phyloP scores from a whole-genome alignment of 2,797 vertebrate species.

The Poeciliopsis turneri region DNA sequence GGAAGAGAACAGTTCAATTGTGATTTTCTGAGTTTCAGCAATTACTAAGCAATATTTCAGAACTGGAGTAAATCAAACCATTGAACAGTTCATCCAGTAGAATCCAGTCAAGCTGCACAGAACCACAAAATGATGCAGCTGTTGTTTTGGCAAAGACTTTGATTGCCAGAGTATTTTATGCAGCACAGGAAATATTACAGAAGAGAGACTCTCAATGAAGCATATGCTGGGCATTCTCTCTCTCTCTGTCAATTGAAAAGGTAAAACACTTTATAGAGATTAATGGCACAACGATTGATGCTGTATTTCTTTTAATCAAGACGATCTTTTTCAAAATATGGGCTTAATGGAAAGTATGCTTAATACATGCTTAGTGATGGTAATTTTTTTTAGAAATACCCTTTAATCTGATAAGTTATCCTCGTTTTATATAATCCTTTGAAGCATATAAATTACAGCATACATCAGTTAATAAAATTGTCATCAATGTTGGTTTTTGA shows the following conservation, averaged over 20 bases:
- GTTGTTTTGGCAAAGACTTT: slow-evolving; percentile 30
- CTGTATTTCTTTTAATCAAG: neutral
- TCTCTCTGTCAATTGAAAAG: neutral
- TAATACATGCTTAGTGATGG: neutral
- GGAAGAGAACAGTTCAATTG: slow-evolving; percentile 20
- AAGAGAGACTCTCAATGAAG: slow-evolving; percentile 11
- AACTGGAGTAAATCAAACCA: slow-evolving; percentile 29
- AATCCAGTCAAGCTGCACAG: slow-evolving; percentile 22
- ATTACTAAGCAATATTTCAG: slow-evolving; percentile 22
- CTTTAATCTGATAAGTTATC: neutral
- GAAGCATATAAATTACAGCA: neutral
- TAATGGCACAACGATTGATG: neutral
- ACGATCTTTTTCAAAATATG: too few relatives aligned
- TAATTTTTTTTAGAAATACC: neutral
- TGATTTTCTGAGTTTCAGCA: slow-evolving; percentile 26
- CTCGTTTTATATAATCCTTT: neutral
- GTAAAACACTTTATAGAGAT: neutral
- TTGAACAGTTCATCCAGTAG: slow-evolving; percentile 24
- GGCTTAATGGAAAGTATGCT: too few relatives aligned
- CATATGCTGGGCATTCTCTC: slow-evolving; percentile 15
- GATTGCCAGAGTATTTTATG: slow-evolving; percentile 23
- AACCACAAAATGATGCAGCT: slow-evolving; percentile 34
- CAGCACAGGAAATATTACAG: slow-evolving; percentile 9
- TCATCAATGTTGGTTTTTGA: slow-evolving; percentile 26
- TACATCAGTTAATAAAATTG: neutral